Conservation (phyloP, 2,797 vertebrate species). For the Graptemys geographica region DNA sequence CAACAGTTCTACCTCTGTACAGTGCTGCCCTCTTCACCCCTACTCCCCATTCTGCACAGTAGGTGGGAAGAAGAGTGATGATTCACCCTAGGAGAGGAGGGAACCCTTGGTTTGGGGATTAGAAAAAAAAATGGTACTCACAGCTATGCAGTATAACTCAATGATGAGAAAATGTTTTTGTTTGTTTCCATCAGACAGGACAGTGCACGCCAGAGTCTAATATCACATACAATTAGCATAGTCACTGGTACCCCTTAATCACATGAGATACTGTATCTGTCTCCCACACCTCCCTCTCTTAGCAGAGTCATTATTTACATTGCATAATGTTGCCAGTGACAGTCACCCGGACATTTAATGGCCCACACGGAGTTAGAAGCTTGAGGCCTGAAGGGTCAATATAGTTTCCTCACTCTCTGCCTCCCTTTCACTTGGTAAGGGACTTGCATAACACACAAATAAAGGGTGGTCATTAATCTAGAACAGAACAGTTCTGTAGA, state of each 20-base stretch:
- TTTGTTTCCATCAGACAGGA: slow-evolving; percentile 23
- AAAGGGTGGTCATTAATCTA: neutral
- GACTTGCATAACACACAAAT: neutral
- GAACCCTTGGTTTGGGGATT: neutral
- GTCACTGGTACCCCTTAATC: slow-evolving; percentile 51
- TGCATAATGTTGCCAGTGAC: neutral
- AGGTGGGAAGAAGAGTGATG: accelerated
- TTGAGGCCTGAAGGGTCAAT: neutral
- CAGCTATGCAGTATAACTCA: neutral
- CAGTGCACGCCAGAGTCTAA: neutral
- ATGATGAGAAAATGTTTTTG: neutral
- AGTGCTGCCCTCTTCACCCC: neutral
- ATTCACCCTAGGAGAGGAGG: neutral
- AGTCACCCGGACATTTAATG: neutral
- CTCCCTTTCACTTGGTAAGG: neutral
- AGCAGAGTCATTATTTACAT: slow-evolving; percentile 36
- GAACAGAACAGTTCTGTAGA: neutral
- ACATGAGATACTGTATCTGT: slow-evolving; percentile 53
- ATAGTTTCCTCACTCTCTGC: neutral
- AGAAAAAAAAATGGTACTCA: neutral
- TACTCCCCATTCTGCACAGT: neutral
- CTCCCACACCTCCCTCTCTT: slow-evolving; percentile 40
- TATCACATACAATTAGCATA: slow-evolving; percentile 49
- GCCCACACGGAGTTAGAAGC: neutral
- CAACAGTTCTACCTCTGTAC: accelerated